phyloP scores from a whole-genome alignment of 2,797 vertebrate species.

The Tamandua tetradactyla region DNA sequence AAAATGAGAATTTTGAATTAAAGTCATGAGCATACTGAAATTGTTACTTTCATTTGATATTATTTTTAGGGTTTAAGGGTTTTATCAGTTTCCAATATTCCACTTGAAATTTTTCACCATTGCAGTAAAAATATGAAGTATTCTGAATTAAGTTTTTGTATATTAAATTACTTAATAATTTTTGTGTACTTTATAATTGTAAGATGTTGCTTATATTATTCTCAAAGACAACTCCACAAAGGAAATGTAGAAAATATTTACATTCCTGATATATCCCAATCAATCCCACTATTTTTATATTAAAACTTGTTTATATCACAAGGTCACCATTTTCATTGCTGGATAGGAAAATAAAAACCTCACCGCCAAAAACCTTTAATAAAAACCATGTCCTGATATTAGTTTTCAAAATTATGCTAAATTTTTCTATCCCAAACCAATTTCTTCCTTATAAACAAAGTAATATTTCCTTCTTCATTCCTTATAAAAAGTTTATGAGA shows the following conservation, averaged over 20 bases:
- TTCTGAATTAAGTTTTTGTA: background rate
- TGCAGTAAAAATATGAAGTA: background rate
- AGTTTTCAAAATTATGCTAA: slow-evolving; percentile 8
- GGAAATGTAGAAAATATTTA: background rate
- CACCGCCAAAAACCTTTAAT: background rate
- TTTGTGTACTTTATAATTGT: background rate
- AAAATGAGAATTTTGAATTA: background rate
- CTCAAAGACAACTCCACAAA: background rate
- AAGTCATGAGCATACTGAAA: background rate
- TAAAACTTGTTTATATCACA: background rate
- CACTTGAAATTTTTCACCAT: slow-evolving; percentile 17
- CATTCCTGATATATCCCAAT: background rate
- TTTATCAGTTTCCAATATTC: background rate
- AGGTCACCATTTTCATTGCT: background rate
- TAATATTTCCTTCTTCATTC: background rate
- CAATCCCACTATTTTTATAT: background rate
- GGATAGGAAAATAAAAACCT: background rate
- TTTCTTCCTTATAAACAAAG: slow-evolving; percentile 3
- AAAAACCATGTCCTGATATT: background rate
- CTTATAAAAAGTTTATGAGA: background rate
- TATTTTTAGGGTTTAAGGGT: background rate
- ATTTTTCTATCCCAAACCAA: slow-evolving; percentile 11
- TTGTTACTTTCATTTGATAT: background rate
- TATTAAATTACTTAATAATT: background rate
- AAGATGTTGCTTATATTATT: background rate